phyloP scores from a whole-genome alignment of 1,140 invertebrate genomes.

The Drosophila pectinifera region DNA sequence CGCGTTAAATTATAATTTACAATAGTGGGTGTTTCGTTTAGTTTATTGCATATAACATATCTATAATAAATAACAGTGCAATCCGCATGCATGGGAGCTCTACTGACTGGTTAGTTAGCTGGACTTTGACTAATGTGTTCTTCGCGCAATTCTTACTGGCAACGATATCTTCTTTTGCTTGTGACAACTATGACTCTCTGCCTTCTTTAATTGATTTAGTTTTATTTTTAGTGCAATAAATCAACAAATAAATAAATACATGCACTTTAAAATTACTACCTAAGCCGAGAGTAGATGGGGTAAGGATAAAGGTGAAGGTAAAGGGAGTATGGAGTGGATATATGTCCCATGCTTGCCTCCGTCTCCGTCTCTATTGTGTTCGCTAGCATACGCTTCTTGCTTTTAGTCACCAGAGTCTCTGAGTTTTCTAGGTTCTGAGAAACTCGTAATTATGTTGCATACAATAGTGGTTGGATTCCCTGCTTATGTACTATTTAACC shows the following conservation, averaged over 20 bases:
- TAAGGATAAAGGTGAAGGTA: slow-evolving; percentile 8
- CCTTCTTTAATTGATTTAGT: slow-evolving; percentile 47
- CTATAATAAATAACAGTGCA: slow-evolving; percentile 73
- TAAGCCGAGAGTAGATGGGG: slow-evolving; percentile 39
- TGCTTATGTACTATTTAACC: slow-evolving; percentile 89
- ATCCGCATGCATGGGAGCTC: slow-evolving; percentile 26
- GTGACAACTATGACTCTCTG: slow-evolving; percentile 51
- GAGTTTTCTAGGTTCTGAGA: slow-evolving; percentile 56
- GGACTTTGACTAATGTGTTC: slow-evolving; percentile 37
- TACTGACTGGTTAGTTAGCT: slow-evolving; percentile 55
- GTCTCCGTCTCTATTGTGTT: slow-evolving; percentile 33
- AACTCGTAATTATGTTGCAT: slow-evolving; percentile 71
- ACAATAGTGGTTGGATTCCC: slow-evolving; percentile 67
- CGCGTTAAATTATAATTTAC: slow-evolving; percentile 52
- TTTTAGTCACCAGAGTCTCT: slow-evolving; percentile 64
- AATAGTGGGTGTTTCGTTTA: slow-evolving; percentile 39
- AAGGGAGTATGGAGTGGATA: slow-evolving; percentile 2
- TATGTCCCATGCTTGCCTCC: slow-evolving; percentile 2
- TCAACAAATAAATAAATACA: slow-evolving; percentile 82
- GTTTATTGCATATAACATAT: slow-evolving; percentile 58
- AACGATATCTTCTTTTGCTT: slow-evolving; percentile 45
- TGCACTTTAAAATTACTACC: slow-evolving; percentile 73
- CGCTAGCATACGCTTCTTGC: slow-evolving; percentile 17
- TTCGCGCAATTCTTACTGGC: slow-evolving; percentile 25
- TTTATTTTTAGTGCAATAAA: slow-evolving; percentile 73